Percentiles rank a stretch among this genome's conserved stretches.
Conservation (phyloP, 2,113 vertebrate species). For the human (Homo sapiens) region DNA sequence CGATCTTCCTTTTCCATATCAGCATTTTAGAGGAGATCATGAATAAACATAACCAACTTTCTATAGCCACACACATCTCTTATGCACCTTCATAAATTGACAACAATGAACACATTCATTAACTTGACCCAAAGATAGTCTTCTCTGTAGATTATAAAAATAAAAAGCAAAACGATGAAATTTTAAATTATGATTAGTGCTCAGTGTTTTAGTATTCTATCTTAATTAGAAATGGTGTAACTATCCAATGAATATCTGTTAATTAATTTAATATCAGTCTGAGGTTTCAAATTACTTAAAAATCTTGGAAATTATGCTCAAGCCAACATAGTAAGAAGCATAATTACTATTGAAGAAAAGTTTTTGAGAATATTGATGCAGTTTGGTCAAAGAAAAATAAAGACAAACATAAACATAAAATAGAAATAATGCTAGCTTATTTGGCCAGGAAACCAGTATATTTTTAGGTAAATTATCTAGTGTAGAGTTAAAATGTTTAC, state of each 20-base stretch:
- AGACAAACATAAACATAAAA: neutral
- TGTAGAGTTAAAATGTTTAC: neutral
- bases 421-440: neutral
- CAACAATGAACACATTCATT: neutral
- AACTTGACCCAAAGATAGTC: neutral
- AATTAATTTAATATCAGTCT: neutral
- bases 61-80: neutral
- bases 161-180: neutral
- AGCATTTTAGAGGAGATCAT: neutral
- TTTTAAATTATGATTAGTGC: neutral
- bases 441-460: neutral
- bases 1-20: neutral
- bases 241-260: neutral
- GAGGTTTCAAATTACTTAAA: neutral
- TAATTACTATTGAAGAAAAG: slow-evolving; percentile 7
- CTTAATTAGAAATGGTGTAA: neutral
- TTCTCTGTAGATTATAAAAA: neutral
- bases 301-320: neutral
- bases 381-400: neutral
- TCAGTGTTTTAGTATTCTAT: neutral
- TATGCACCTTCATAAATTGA: neutral
- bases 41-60: neutral
- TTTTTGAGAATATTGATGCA: slow-evolving; percentile 1
- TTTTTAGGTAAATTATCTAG: neutral
- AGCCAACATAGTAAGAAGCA: neutral